Percentiles rank a stretch among this genome's conserved stretches.
Conservation (phyloP, 2,888 invertebrate genomes). For the Quadriops clusia region DNA sequence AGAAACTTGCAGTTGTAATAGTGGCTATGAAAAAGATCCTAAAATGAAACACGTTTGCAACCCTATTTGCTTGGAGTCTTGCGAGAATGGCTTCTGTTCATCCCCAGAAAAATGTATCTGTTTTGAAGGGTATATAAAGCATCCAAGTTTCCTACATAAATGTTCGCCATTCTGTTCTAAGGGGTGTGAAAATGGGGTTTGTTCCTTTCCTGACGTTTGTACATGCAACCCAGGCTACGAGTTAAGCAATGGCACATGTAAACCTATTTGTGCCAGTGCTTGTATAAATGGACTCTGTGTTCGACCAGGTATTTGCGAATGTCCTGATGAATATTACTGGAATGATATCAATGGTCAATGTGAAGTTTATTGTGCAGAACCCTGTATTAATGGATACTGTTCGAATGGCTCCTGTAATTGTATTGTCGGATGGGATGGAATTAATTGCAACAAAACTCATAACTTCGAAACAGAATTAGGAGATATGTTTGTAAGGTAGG, state of each 20-base stretch:
- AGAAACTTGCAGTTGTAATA: slow-evolving; percentile 29
- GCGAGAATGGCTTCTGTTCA: slow-evolving; percentile 29
- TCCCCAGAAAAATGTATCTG: slow-evolving; percentile 15
- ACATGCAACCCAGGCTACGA: slow-evolving; percentile 5
- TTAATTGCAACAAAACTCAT: too few species aligned
- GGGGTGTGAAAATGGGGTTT: slow-evolving; percentile 6
- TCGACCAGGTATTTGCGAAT: slow-evolving; percentile 39
- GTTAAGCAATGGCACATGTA: too few species aligned
- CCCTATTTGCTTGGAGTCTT: slow-evolving; percentile 18
- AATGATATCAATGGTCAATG: background rate
- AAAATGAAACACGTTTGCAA: slow-evolving; percentile 13
- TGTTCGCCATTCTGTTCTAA: slow-evolving; percentile 3
- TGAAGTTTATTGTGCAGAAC: too few species aligned
- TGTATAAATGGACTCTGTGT: slow-evolving; percentile 1
- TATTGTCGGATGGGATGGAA: too few species aligned
- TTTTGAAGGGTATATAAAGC: slow-evolving; percentile 10
- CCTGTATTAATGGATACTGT: too few species aligned
- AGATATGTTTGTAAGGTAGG: too few species aligned
- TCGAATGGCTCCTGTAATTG: too few species aligned
- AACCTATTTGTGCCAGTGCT: background rate
- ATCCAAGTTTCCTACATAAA: too few species aligned
- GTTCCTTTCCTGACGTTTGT: slow-evolving; percentile 1
- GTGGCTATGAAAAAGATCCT: slow-evolving; percentile 9
- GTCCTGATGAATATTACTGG: slow-evolving; percentile 20
- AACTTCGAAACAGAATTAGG: too few species aligned